Evolutionary conservation across 1,140 invertebrate genomes (phyloP).

Genomic region (Cydia strobilella): DNA sequence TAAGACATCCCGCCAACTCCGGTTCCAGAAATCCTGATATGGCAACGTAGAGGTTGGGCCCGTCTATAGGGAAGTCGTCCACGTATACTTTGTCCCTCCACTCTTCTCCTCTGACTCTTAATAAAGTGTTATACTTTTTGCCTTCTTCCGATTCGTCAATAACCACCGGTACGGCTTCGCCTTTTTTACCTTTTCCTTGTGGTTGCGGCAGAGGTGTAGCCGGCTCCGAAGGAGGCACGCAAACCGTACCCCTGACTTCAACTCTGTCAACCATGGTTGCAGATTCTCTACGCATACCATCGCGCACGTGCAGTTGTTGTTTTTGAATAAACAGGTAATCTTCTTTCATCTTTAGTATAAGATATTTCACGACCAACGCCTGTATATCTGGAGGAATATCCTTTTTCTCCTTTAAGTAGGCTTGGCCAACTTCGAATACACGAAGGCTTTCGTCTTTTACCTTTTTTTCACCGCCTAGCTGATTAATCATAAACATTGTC

Average conservation of each 20-base stretch:
- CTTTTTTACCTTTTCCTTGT: conserved; percentile 57
- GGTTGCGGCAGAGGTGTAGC: conserved; percentile 35
- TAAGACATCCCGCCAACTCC: conserved; percentile 64
- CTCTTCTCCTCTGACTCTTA: conserved; percentile 79
- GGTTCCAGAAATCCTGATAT: conserved; percentile 80
- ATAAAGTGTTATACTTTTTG: conserved; percentile 74
- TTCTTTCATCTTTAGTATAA: conserved; percentile 72
- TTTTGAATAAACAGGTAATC: conserved; percentile 69
- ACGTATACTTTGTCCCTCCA: conserved; percentile 79
- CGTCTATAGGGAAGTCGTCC: conserved; percentile 78
- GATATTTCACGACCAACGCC: conserved; percentile 70
- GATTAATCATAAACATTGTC: conserved; percentile 76
- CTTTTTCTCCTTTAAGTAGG: conserved; percentile 66
- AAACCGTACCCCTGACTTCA: conserved; percentile 61
- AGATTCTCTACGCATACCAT: conserved; percentile 67
- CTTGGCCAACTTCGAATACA: conserved; percentile 70
- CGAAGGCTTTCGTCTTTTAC: conserved; percentile 65
- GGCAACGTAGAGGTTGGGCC: conserved; percentile 80
- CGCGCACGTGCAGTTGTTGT: conserved; percentile 64
- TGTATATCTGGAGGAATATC: conserved; percentile 70
- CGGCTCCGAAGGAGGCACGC: conserved; percentile 40
- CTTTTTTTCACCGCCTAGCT: conserved; percentile 71
- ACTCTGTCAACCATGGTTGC: conserved; percentile 61
- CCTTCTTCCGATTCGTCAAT: conserved; percentile 52
- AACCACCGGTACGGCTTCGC: conserved; percentile 34